Percentiles rank a stretch among this genome's conserved stretches.
These are phyloP conservation scores for Cerastis rubricosa DNA, from an alignment of 2,888 invertebrate species.

Conservation along the genomic window DNA sequence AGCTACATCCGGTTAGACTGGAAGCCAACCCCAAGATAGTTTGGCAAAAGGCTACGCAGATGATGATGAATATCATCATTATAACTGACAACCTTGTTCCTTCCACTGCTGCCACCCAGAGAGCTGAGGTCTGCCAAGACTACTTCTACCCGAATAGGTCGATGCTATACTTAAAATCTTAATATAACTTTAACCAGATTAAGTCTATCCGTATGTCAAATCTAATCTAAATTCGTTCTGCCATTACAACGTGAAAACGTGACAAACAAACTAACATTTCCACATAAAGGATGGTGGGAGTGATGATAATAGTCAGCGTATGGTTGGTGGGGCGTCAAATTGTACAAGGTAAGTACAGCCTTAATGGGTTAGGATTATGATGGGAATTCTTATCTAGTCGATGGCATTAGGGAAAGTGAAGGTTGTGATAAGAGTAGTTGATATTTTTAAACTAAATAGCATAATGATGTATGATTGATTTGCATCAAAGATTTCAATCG, in stretches of 20 bases:
- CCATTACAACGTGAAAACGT: neutral
- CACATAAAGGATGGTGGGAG: neutral
- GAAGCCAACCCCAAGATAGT: too few species aligned
- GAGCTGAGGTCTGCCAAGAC: neutral
- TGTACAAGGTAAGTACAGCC: neutral
- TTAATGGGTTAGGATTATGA: neutral
- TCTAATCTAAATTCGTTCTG: neutral
- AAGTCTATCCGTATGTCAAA: neutral
- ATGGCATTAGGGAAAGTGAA: neutral
- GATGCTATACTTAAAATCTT: neutral
- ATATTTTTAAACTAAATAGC: too few species aligned
- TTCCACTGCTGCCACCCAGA: neutral
- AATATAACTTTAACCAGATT: too few species aligned
- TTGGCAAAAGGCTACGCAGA: too few species aligned
- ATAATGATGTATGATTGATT: neutral
- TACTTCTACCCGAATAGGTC: neutral
- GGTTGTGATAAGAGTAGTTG: too few species aligned
- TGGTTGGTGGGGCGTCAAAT: constrained; percentile 14
- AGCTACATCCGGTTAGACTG: too few species aligned
- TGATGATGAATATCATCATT: neutral
- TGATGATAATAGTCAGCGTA: neutral
- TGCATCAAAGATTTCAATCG: neutral
- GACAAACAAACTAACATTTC: neutral
- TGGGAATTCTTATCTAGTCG: neutral
- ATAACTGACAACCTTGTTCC: neutral